Conservation (phyloP, 2,113 vertebrate genomes). For the Coryphaenoides rupestris region DNA sequence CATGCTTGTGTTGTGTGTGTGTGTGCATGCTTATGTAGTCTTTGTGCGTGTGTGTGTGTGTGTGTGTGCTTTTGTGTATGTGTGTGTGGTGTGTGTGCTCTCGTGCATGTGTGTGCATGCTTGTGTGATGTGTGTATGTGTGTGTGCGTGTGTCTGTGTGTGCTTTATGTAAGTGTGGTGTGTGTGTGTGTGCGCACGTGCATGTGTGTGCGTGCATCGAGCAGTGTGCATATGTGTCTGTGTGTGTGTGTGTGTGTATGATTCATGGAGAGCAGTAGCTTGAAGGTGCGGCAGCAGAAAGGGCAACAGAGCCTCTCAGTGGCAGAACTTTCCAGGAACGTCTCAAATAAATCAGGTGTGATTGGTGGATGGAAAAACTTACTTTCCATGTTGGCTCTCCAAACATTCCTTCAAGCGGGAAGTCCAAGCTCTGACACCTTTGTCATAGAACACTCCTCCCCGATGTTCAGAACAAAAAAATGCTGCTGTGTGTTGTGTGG, state of each 20-base stretch:
- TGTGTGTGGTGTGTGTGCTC: too few relatives aligned
- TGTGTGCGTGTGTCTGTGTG: too few relatives aligned
- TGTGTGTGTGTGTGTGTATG: slow-evolving; percentile 25
- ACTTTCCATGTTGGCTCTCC: slow-evolving; percentile 58
- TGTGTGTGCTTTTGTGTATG: too few relatives aligned
- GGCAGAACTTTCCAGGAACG: slow-evolving; percentile 69
- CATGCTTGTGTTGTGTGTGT: too few relatives aligned
- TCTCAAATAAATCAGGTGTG: slow-evolving; percentile 75
- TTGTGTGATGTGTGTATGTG: too few relatives aligned
- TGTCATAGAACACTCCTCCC: slow-evolving; percentile 40
- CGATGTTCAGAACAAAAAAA: slow-evolving; percentile 17
- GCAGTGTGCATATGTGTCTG: too few relatives aligned
- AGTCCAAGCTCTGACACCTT: slow-evolving; percentile 54
- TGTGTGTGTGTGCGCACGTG: too few relatives aligned
- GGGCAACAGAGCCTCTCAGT: slow-evolving; percentile 31
- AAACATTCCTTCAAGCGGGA: slow-evolving; percentile 50
- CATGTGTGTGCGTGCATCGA: too few relatives aligned
- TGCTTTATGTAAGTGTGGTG: too few relatives aligned
- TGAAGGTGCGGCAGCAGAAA: slow-evolving; percentile 30
- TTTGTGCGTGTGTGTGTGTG: too few relatives aligned
- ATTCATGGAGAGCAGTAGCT: slow-evolving; percentile 45
- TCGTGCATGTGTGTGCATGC: too few relatives aligned
- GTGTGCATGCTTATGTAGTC: too few relatives aligned
- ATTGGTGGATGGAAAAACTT: slow-evolving; percentile 62
- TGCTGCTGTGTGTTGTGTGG: background rate